Base-by-base conservation (phyloP, 2,797 vertebrate species). In the Aeoliscus strigatus region DNA sequence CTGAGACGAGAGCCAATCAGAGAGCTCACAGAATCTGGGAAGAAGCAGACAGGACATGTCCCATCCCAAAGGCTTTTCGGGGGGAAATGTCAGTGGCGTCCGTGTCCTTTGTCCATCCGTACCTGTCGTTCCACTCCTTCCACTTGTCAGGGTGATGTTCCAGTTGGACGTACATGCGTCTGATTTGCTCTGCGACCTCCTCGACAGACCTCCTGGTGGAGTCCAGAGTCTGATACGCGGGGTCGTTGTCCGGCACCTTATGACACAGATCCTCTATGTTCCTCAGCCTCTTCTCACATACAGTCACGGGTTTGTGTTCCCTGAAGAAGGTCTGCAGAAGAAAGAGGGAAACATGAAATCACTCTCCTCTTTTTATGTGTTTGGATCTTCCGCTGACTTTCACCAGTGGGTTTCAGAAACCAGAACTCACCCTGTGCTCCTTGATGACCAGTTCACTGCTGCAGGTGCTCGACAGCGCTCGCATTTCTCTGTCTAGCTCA, bases 201-300 rank as follows among this genome's bases (percentile, higher is more conserved):
- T 73, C 88, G 26, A 93, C 80, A 5, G 71, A 68, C 8, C 28
- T 49, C 9, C 83, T 88, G 45, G 85, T 85, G 43, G 68, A 74
- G 36, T 87, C 89, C 1, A 89, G 60, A 0, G 53, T 78, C 31
- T 62, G 83, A 67, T 89, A 89, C 52, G 88, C 73, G 1, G 82
- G 66, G 64, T 94, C 90, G 32, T 88, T 89, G 54, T 88, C 91
- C 8, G 91, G 91, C 12, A 96, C 77, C 13, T 92, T 90, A 26
- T 84, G 79, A 75, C 93, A 94, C 27, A 96, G 83, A 28, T 94
- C 93, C 75, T 93, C 90, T 45, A 95, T 93, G 37, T 90, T 73
- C 25, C 85, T 87, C 39, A 93, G 72, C 65, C 90, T 88, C 75
- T 91, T 93, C 78, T 91, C 91, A 68, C 91, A 94, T 17, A 89